phyloP scores from a whole-genome alignment of 2,113 vertebrate genomes.

The Datnioides undecimradiatus region DNA sequence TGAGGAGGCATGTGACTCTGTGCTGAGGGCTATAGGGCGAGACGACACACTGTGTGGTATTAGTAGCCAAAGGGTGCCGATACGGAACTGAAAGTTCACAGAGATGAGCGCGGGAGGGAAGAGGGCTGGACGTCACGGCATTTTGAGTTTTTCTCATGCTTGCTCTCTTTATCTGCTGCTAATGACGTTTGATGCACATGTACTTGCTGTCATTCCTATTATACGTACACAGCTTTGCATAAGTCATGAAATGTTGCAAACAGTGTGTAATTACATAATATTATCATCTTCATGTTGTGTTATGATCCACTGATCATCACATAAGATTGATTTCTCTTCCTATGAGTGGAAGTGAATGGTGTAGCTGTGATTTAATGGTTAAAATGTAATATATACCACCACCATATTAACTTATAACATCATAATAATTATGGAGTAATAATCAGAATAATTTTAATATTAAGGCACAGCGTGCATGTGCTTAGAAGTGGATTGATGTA shows the following conservation, averaged over 20 bases:
- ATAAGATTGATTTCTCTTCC: not conserved
- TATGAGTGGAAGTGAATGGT: not conserved
- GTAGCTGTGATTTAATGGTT: not conserved
- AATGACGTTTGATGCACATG: not conserved
- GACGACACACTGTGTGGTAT: constrained; percentile 10
- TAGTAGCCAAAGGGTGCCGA: not conserved
- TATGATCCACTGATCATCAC: not conserved
- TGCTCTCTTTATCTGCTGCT: not conserved
- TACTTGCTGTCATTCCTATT: not conserved
- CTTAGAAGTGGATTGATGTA: not conserved
- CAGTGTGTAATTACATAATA: constrained; percentile 7
- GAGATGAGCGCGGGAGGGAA: not conserved
- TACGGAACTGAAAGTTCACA: not conserved
- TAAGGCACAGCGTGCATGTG: not conserved
- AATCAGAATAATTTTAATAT: not conserved
- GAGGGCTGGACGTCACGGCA: not conserved
- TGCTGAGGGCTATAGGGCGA: constrained; percentile 8
- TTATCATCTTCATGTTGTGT: constrained; percentile 1
- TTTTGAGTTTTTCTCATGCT: not conserved
- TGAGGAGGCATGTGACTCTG: constrained; percentile 55
- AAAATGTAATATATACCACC: not conserved
- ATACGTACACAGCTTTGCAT: not conserved
- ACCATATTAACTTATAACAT: too few relatives aligned
- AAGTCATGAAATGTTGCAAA: not conserved
- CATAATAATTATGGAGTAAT: too few relatives aligned